phyloP scores from a whole-genome alignment of 1,140 invertebrate species.

The Pararge aegeria region DNA sequence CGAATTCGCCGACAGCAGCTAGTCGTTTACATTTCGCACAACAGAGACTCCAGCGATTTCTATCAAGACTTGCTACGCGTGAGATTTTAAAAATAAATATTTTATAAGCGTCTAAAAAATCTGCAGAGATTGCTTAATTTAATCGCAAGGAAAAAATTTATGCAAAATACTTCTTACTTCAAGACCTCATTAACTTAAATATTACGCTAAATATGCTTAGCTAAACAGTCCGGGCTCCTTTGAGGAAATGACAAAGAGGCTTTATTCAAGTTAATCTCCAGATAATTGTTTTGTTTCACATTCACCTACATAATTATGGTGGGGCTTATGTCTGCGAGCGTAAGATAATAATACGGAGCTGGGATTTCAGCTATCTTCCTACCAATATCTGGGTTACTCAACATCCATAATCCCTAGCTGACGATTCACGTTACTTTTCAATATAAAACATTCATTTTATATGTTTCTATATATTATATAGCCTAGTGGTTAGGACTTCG shows the following conservation, averaged over 20 bases:
- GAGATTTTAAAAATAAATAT: too few species aligned
- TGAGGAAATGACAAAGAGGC: conserved; percentile 18
- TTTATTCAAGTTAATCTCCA: conserved; percentile 8
- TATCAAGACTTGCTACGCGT: not conserved
- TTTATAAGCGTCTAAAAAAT: not conserved
- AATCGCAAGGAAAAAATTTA: not conserved
- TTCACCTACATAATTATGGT: conserved; percentile 10
- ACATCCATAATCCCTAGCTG: too few species aligned
- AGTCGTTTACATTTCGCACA: too few species aligned
- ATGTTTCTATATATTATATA: too few species aligned
- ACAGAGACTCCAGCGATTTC: too few species aligned
- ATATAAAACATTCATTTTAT: too few species aligned
- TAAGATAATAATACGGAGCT: conserved; percentile 7
- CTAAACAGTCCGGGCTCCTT: not conserved
- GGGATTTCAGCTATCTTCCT: conserved; percentile 1
- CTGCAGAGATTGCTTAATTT: not conserved
- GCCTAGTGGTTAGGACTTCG: too few species aligned
- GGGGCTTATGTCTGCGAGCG: not conserved
- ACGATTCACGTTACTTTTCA: too few species aligned
- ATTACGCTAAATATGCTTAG: conserved; percentile 15
- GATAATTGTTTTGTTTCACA: conserved; percentile 19
- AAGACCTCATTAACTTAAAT: conserved; percentile 13
- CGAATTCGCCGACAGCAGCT: too few species aligned
- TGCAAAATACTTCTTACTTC: not conserved
- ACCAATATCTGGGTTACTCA: not conserved